A percentile compares a stretch with the other conserved stretches of the same genome.
Conservation (phyloP, 2,797 vertebrate genomes). For the Adrianichthys oophorus region DNA sequence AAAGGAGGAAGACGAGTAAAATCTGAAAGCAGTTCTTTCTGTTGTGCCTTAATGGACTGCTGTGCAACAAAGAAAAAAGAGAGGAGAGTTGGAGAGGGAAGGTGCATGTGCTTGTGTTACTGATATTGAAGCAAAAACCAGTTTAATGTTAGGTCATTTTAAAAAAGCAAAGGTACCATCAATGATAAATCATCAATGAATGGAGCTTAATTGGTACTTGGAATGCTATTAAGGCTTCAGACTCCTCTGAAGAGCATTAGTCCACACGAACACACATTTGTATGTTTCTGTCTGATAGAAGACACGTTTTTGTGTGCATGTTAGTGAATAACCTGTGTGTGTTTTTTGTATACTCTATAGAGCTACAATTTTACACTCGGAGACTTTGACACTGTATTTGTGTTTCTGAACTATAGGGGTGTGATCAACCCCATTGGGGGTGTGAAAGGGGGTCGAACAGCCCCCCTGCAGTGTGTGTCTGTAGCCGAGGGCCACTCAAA, state of each 20-base stretch:
- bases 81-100: neutral
- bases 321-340: slow-evolving; percentile 21
- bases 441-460: slow-evolving; percentile 88
- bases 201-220: too few species aligned
- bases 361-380: slow-evolving; percentile 1
- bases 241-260: neutral
- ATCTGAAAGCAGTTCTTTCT: slow-evolving; percentile 29
- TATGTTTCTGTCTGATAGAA: slow-evolving; percentile 9
- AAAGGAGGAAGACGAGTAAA: slow-evolving; percentile 4
- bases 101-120: slow-evolving; percentile 9
- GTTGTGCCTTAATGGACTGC: slow-evolving; percentile 43
- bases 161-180: too few species aligned
- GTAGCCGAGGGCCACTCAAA: slow-evolving; percentile 97
- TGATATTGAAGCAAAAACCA: neutral
- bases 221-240: neutral
- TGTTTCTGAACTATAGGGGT: slow-evolving; percentile 79
- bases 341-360: neutral
- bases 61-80: slow-evolving; percentile 26
- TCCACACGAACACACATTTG: slow-evolving; percentile 19
- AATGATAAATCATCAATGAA: too few species aligned
- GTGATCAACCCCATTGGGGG: slow-evolving; percentile 91
- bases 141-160: neutral
- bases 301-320: slow-evolving; percentile 40
- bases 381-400: slow-evolving; percentile 21
- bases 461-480: slow-evolving; percentile 92